phyloP scores from a whole-genome alignment of 2,797 vertebrate genomes.

The Ataeniobius toweri region DNA sequence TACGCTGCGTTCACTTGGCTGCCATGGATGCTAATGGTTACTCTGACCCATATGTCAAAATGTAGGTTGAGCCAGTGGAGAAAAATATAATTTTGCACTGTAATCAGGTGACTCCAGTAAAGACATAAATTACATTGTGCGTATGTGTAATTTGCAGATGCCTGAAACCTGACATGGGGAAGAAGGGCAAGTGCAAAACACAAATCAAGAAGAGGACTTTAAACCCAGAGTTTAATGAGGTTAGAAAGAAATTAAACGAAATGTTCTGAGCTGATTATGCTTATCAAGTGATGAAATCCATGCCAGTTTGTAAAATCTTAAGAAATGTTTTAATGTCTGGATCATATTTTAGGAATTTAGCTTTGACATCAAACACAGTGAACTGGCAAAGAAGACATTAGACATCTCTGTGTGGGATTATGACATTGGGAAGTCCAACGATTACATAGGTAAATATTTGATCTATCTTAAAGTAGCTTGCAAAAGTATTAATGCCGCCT shows the following conservation, averaged over 20 bases:
- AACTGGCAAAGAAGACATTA: slow-evolving; percentile 94
- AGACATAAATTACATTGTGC: not conserved
- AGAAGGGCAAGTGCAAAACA: slow-evolving; percentile 97
- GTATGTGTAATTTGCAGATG: slow-evolving; percentile 75
- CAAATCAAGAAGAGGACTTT: slow-evolving; percentile 98
- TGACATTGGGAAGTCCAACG: slow-evolving; percentile 94
- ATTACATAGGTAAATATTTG: slow-evolving; percentile 89
- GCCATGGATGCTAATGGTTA: slow-evolving; percentile 98
- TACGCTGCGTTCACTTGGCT: slow-evolving; percentile 94
- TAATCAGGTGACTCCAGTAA: not conserved
- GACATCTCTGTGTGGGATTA: slow-evolving; percentile 98
- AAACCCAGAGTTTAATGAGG: slow-evolving; percentile 98
- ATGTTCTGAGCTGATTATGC: not conserved
- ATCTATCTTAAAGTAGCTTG: not conserved
- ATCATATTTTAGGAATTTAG: slow-evolving; percentile 87
- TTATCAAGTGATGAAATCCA: not conserved
- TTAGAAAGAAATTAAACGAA: slow-evolving; percentile 55
- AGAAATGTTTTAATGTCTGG: not conserved
- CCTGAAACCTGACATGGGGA: slow-evolving; percentile 98
- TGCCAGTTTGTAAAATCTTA: not conserved
- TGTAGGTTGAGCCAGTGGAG: slow-evolving; percentile 75
- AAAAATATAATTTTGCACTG: not conserved
- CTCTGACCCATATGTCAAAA: slow-evolving; percentile 97
- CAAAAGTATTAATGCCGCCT: not conserved
- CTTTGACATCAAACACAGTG: slow-evolving; percentile 95